Conservation (phyloP, 1,140 invertebrate genomes). For the Tribolium castaneum region DNA sequence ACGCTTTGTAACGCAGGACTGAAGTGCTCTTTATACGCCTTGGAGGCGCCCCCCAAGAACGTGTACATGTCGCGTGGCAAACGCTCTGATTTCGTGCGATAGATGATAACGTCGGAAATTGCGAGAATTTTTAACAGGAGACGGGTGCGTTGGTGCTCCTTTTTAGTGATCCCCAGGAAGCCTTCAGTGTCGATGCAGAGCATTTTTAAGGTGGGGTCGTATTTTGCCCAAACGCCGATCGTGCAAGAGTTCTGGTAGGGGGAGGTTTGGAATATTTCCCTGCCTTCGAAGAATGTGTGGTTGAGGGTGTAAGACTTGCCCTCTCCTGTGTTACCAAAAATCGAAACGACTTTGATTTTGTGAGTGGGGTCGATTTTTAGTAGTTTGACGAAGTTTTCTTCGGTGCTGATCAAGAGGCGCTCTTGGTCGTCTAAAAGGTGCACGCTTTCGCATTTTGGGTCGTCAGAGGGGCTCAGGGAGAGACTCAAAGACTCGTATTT, state of each 20-base stretch:
- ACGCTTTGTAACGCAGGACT: conserved; percentile 65
- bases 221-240: conserved; percentile 84
- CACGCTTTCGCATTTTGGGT: conserved; percentile 46
- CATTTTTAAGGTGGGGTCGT: conserved; percentile 73
- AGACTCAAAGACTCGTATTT: conserved; percentile 34
- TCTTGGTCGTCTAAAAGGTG: conserved; percentile 53
- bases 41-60: conserved; percentile 83
- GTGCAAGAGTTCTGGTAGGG: conserved; percentile 80
- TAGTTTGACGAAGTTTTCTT: conserved; percentile 48
- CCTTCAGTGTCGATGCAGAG: conserved; percentile 88
- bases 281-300: conserved; percentile 81
- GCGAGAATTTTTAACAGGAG: conserved; percentile 84
- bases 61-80: conserved; percentile 83
- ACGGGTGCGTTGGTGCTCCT: conserved; percentile 78
- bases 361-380: conserved; percentile 51
- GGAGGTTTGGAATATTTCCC: conserved; percentile 81
- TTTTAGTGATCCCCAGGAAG: conserved; percentile 69
- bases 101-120: conserved; percentile 85
- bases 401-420: conserved; percentile 49
- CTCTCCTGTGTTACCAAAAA: conserved; percentile 90
- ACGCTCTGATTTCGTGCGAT: conserved; percentile 81
- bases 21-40: conserved; percentile 82
- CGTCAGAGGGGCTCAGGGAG: conserved; percentile 1
- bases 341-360: conserved; percentile 85
- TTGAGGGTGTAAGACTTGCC: conserved; percentile 88